Conservation (phyloP, 1,140 invertebrate species). For the Cecropterus lyciades region DNA sequence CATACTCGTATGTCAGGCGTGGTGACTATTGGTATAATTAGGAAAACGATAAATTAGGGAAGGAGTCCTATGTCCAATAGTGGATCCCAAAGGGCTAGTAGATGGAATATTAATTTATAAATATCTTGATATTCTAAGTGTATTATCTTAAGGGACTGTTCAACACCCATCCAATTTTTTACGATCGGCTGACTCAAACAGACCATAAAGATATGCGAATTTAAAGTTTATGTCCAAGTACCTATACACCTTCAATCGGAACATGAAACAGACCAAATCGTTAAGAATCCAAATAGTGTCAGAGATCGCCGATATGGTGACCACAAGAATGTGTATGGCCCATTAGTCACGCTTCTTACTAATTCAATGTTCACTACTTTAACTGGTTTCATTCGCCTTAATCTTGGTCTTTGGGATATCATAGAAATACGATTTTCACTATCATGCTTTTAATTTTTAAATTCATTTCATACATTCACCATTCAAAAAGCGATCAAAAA, state of each 20-base stretch:
- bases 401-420: neutral
- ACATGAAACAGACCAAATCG: neutral
- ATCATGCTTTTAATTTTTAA: too few relatives aligned
- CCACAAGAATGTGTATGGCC: slow-evolving; percentile 70
- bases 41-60: too few relatives aligned
- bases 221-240: neutral
- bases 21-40: too few relatives aligned
- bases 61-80: too few relatives aligned
- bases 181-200: neutral
- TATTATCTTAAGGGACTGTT: too few relatives aligned
- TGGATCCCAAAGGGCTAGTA: too few relatives aligned
- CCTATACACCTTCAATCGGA: neutral
- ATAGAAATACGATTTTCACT: too few relatives aligned
- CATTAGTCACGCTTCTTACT: slow-evolving; percentile 71
- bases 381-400: slow-evolving; percentile 29
- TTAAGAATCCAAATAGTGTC: slow-evolving; percentile 5
- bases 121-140: too few relatives aligned
- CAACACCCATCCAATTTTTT: neutral
- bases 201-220: neutral
- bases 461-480: too few relatives aligned
- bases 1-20: too few relatives aligned
- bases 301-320: slow-evolving; percentile 48
- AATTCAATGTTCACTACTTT: slow-evolving; percentile 63
- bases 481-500: too few relatives aligned
- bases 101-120: too few relatives aligned